phyloP scores from a whole-genome alignment of 1,140 invertebrate species.

The Ericerus pela region DNA sequence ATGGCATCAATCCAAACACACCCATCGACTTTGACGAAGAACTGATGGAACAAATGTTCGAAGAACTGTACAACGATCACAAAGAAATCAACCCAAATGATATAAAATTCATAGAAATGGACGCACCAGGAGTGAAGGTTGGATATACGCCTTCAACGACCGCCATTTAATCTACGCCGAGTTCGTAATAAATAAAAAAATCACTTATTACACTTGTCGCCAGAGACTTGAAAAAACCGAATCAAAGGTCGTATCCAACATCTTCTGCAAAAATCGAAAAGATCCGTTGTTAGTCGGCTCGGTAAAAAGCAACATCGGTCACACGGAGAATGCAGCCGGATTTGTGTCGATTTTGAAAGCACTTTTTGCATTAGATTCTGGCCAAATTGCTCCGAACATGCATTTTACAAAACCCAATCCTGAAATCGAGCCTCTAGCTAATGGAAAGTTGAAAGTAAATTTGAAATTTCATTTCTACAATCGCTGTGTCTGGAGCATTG shows the following conservation, averaged over 20 bases:
- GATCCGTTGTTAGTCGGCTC: slow-evolving; percentile 52
- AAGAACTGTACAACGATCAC: slow-evolving; percentile 25
- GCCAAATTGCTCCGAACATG: slow-evolving; percentile 24
- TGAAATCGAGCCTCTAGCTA: slow-evolving; percentile 38
- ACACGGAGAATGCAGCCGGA: slow-evolving; percentile 50
- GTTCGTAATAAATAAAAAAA: neutral
- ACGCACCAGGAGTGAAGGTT: slow-evolving; percentile 9
- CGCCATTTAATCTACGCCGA: neutral
- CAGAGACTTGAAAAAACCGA: slow-evolving; percentile 22
- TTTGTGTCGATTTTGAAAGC: slow-evolving; percentile 42
- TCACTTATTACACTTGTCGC: neutral
- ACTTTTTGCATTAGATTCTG: slow-evolving; percentile 22
- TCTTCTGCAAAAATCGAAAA: slow-evolving; percentile 21
- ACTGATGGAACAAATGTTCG: slow-evolving; percentile 26
- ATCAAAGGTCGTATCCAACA: slow-evolving; percentile 18
- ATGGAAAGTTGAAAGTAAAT: slow-evolving; percentile 31
- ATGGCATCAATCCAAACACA: neutral
- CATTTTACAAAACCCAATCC: slow-evolving; percentile 26
- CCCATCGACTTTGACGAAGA: neutral
- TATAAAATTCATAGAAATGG: neutral
- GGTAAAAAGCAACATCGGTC: slow-evolving; percentile 62
- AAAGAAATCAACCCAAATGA: neutral
- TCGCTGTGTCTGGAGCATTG: neutral
- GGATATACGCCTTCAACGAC: slow-evolving; percentile 17
- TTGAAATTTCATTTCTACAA: neutral